Evolutionary conservation across 2,797 vertebrate genomes (phyloP).

Genomic region (Gallinago nigripennis): DNA sequence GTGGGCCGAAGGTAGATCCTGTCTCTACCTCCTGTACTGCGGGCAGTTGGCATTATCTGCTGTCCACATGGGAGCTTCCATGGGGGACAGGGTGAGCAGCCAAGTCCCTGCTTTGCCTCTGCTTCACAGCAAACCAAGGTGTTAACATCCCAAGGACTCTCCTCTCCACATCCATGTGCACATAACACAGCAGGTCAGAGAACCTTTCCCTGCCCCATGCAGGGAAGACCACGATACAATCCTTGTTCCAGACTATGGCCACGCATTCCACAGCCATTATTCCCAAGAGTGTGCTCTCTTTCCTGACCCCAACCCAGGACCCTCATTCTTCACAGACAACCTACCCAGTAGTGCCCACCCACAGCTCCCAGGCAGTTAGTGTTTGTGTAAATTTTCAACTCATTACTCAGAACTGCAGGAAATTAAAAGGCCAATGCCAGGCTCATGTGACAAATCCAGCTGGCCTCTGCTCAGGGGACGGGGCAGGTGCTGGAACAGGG

Average conservation of each 20-base stretch:
- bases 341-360: background rate
- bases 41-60: background rate
- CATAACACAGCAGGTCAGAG: background rate
- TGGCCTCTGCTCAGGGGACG: background rate
- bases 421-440: background rate
- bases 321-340: background rate
- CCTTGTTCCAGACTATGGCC: no score
- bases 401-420: background rate
- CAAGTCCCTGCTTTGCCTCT: background rate
- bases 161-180: background rate
- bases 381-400: background rate
- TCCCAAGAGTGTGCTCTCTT: background rate
- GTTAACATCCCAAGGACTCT: background rate
- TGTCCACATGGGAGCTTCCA: background rate
- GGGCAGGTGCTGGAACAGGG: background rate
- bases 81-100: fast-evolving
- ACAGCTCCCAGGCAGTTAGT: background rate
- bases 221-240: background rate
- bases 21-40: background rate
- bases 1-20: fast-evolving
- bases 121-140: background rate
- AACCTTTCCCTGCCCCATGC: background rate
- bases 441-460: background rate
- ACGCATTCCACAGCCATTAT: background rate
- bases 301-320: background rate